Evolutionary conservation across 2,888 invertebrate species (phyloP).

Genomic region (Drosophila mercatorum): DNA sequence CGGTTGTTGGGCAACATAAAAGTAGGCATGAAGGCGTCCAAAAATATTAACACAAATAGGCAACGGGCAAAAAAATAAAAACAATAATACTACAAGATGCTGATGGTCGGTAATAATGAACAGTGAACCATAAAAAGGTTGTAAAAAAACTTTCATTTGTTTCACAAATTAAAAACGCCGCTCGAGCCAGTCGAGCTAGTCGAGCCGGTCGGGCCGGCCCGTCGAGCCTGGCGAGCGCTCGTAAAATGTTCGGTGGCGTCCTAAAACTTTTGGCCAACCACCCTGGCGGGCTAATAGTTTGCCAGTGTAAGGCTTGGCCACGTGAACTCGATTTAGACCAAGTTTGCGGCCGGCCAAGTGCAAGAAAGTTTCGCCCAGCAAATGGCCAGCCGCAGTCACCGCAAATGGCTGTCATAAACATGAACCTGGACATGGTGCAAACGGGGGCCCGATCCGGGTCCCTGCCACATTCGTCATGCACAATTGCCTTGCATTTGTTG

Average conservation of each 20-base stretch:
- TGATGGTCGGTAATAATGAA: constrained; percentile 65
- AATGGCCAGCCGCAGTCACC: constrained; percentile 65
- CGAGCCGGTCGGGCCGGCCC: constrained; percentile 11
- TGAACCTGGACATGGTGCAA: constrained; percentile 28
- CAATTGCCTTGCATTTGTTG: constrained; percentile 70
- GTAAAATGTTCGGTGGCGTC: constrained; percentile 67
- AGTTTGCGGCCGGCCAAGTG: constrained; percentile 44
- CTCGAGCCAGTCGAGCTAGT: constrained; percentile 12
- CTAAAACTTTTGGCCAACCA: constrained; percentile 54
- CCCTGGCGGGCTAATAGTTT: constrained; percentile 59
- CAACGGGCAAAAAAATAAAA: constrained; percentile 19
- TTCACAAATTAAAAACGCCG: constrained; percentile 74
- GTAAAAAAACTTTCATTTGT: constrained; percentile 79
- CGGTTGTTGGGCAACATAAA: constrained; percentile 72
- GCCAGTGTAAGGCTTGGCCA: constrained; percentile 58
- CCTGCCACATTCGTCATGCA: constrained; percentile 79
- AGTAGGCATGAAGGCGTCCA: constrained; percentile 74
- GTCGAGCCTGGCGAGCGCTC: constrained; percentile 42
- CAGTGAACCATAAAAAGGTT: constrained; percentile 78
- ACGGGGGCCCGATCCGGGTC: constrained; percentile 33
- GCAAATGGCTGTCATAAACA: constrained; percentile 77
- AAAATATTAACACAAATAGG: constrained; percentile 69
- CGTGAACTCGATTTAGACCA: constrained; percentile 66
- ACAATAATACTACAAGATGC: constrained; percentile 52
- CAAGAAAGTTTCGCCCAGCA: constrained; percentile 68